A percentile compares a stretch with the other conserved stretches of the same genome.
Conservation (phyloP, 2,888 invertebrate species). For the Agrotis exclamationis region DNA sequence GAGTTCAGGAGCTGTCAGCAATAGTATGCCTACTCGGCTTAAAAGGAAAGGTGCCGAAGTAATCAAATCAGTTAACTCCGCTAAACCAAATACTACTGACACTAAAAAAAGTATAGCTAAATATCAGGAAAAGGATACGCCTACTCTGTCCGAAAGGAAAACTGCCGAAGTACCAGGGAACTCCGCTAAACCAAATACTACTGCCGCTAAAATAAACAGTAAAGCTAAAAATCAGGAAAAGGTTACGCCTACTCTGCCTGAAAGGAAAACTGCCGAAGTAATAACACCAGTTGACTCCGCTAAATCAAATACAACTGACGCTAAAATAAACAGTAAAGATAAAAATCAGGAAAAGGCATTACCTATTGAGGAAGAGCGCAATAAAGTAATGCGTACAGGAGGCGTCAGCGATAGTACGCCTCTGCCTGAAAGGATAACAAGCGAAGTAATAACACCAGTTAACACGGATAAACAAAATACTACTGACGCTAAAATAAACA, state of each 20-base stretch:
- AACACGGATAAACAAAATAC: constrained; percentile 2
- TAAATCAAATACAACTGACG: not conserved
- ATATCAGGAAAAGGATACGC: not conserved
- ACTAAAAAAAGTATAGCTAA: constrained; percentile 4
- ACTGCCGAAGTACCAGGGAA: constrained; percentile 1
- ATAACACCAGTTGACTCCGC: not conserved
- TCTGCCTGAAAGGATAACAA: not conserved
- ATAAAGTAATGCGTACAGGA: constrained; percentile 32
- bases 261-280: not conserved
- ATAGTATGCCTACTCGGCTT: not conserved
- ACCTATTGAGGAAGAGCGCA: constrained; percentile 12
- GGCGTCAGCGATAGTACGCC: not conserved
- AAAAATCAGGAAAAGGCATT: not conserved
- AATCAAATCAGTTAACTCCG: not conserved
- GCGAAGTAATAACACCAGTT: not conserved
- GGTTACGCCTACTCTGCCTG: not conserved
- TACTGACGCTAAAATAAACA: constrained; percentile 3
- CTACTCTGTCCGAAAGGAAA: not conserved
- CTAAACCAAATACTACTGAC: not conserved
- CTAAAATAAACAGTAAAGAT: constrained; percentile 5
- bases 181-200: not conserved
- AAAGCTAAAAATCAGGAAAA: constrained; percentile 1
- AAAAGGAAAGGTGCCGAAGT: not conserved
- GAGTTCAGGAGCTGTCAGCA: constrained; percentile 3
- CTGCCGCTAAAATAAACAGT: constrained; percentile 1